phyloP scores from a whole-genome alignment of 1,140 invertebrate genomes.

The Samia ricini region DNA sequence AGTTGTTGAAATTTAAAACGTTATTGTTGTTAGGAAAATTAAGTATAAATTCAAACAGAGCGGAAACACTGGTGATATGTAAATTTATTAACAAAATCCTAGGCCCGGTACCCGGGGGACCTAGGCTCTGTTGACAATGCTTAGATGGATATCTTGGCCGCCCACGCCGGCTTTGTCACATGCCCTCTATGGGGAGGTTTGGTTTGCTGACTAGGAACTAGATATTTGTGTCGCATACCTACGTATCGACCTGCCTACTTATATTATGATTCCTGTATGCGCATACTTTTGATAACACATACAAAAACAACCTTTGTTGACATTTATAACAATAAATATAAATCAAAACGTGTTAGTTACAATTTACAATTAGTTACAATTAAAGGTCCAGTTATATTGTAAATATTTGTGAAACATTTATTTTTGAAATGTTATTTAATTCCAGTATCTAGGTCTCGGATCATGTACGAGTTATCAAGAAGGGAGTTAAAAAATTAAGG shows the following conservation, averaged over 20 bases:
- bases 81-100: constrained; percentile 17
- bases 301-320: no score
- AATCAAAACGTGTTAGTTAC: no score
- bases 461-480: no score
- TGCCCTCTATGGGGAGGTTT: constrained; percentile 2
- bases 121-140: constrained; percentile 12
- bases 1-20: not conserved
- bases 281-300: no score
- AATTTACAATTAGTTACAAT: no score
- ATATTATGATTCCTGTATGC: not conserved
- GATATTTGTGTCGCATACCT: not conserved
- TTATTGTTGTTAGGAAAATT: not conserved
- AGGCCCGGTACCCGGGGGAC: not conserved
- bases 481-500: no score
- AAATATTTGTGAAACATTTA: no score
- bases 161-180: constrained; percentile 17
- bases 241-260: not conserved
- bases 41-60: not conserved
- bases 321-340: no score
- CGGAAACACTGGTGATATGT: constrained; percentile 3
- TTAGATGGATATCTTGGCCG: constrained; percentile 14
- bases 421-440: no score
- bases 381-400: no score
- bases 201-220: not conserved
- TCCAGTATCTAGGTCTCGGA: no score